Evolutionary conservation across 2,888 invertebrate genomes (phyloP).

Genomic region (Microchrysa polita): DNA sequence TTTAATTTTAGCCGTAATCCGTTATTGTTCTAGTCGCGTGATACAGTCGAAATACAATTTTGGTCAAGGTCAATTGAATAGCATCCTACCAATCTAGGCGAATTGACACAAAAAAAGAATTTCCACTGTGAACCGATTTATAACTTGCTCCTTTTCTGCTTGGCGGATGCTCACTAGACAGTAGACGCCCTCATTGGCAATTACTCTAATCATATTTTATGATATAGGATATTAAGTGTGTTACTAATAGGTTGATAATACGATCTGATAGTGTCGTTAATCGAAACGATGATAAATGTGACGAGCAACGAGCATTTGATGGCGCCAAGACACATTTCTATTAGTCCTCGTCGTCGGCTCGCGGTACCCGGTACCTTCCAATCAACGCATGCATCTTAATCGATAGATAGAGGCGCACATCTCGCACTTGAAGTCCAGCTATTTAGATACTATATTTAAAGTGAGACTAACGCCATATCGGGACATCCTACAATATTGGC

Average conservation of each 20-base stretch:
- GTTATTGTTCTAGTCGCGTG: too few species aligned
- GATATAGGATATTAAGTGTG: constrained; percentile 47
- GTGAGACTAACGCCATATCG: not conserved
- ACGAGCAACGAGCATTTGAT: constrained; percentile 34
- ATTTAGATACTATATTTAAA: not conserved
- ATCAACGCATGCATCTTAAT: not conserved
- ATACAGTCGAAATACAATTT: too few species aligned
- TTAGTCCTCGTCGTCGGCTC: not conserved
- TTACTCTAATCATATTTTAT: constrained; percentile 14
- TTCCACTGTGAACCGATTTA: not conserved
- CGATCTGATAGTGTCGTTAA: constrained; percentile 44
- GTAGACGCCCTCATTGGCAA: constrained; percentile 41
- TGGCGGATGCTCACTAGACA: constrained; percentile 44
- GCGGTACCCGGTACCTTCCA: too few species aligned
- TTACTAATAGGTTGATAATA: constrained; percentile 47
- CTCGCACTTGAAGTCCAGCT: not conserved
- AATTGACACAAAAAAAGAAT: not conserved
- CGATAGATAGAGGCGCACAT: not conserved
- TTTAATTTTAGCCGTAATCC: too few species aligned
- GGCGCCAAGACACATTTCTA: constrained; percentile 29
- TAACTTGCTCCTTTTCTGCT: constrained; percentile 4
- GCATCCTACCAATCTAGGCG: constrained; percentile 25
- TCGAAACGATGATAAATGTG: constrained; percentile 38
- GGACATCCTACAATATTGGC: not conserved
- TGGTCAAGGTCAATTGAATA: not conserved